phyloP scores from a whole-genome alignment of 2,888 invertebrate species.

The Coenonympha arcania region DNA sequence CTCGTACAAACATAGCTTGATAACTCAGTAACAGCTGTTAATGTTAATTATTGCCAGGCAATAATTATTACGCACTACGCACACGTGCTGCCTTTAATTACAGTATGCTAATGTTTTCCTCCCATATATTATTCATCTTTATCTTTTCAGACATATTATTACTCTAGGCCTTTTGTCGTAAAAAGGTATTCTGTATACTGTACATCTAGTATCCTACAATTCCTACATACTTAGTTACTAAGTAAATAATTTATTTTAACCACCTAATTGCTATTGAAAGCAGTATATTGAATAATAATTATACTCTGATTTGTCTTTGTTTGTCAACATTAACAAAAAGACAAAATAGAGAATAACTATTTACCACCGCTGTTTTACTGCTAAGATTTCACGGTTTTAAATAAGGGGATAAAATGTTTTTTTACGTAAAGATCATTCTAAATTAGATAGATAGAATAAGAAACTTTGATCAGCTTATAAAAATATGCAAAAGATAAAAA shows the following conservation, averaged over 20 bases:
- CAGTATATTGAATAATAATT: no score
- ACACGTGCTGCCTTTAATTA: constrained; percentile 28
- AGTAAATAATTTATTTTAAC: neutral
- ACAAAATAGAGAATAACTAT: no score
- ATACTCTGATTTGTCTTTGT: no score
- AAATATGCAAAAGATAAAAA: neutral
- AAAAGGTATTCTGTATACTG: no score
- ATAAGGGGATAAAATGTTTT: no score
- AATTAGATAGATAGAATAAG: neutral
- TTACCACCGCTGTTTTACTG: no score
- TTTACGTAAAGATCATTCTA: no score
- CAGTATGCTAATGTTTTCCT: constrained; percentile 21
- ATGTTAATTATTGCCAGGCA: constrained; percentile 36
- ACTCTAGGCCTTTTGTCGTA: constrained; percentile 13
- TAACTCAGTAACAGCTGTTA: constrained; percentile 28
- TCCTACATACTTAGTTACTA: neutral
- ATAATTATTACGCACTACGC: constrained; percentile 32
- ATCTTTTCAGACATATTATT: constrained; percentile 6
- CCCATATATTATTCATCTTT: no score
- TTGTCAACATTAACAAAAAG: no score
- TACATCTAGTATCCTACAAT: no score
- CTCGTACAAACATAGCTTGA: constrained; percentile 23
- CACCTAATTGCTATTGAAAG: no score
- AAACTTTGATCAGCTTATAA: neutral
- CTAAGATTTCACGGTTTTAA: no score